Conservation (phyloP, 2,797 vertebrate species). For the Synanceia verrucosa region DNA sequence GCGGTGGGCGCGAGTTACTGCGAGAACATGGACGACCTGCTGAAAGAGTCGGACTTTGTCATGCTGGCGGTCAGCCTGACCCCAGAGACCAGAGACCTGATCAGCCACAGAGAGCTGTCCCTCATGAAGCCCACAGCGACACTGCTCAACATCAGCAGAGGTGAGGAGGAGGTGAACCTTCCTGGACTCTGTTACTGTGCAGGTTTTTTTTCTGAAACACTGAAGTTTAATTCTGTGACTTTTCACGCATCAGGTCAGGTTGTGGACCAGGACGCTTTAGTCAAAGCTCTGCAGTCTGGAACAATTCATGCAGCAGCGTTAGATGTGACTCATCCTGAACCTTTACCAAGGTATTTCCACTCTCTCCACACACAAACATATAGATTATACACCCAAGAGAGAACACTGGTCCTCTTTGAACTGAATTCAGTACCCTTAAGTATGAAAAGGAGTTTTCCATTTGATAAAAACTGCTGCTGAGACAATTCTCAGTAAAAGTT, state of each 20-base stretch:
- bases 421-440: too few relatives aligned
- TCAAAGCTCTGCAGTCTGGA: slow-evolving; percentile 79
- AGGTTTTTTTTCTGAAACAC: not conserved
- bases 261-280: slow-evolving; percentile 85
- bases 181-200: not conserved
- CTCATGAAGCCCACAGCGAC: slow-evolving; percentile 83
- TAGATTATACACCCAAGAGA: too few relatives aligned
- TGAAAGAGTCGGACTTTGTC: slow-evolving; percentile 84
- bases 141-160: slow-evolving; percentile 85
- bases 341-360: slow-evolving; percentile 54
- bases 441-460: not conserved
- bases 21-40: slow-evolving; percentile 81
- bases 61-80: slow-evolving; percentile 78
- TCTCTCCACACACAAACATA: too few relatives aligned
- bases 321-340: slow-evolving; percentile 80
- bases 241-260: slow-evolving; percentile 71
- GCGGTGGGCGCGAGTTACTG: slow-evolving; percentile 81
- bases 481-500: not conserved
- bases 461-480: not conserved
- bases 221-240: not conserved
- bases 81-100: slow-evolving; percentile 76
- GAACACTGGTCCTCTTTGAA: too few relatives aligned
- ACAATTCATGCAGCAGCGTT: slow-evolving; percentile 81
- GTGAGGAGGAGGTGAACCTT: slow-evolving; percentile 47
- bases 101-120: slow-evolving; percentile 79